Percentiles rank a stretch among this genome's conserved stretches.
Conservation (phyloP, 1,140 invertebrate species). For the Whitmania pigra region DNA sequence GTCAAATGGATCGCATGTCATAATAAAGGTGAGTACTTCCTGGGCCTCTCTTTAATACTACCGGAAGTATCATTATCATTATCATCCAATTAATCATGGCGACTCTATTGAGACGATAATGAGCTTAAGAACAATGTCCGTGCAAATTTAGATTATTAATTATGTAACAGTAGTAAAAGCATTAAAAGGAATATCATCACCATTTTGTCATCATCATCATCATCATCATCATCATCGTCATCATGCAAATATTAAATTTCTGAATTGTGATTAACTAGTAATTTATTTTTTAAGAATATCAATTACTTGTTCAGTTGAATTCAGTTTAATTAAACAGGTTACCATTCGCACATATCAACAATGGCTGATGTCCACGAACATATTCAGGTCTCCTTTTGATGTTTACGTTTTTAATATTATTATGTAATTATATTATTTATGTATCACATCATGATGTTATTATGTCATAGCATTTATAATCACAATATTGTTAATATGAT, state of each 20-base stretch:
- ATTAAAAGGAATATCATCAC: no score
- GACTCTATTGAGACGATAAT: no score
- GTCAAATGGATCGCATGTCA: conserved; percentile 94
- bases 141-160: no score
- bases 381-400: conserved; percentile 50
- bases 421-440: neutral
- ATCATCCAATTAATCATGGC: neutral
- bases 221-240: neutral
- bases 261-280: neutral
- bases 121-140: no score
- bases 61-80: neutral
- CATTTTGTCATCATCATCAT: no score
- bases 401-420: neutral
- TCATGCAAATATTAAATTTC: neutral
- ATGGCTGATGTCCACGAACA: conserved; percentile 79
- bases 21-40: conserved; percentile 62
- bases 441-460: neutral
- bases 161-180: no score
- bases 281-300: no score
- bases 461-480: no score
- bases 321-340: conserved; percentile 49
- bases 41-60: neutral
- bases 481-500: no score
- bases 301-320: no score
- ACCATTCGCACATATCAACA: conserved; percentile 81